These are phyloP conservation scores for Hoplodrina ambigua DNA, from an alignment of 2,888 invertebrate genomes.

Conservation along the genomic window DNA sequence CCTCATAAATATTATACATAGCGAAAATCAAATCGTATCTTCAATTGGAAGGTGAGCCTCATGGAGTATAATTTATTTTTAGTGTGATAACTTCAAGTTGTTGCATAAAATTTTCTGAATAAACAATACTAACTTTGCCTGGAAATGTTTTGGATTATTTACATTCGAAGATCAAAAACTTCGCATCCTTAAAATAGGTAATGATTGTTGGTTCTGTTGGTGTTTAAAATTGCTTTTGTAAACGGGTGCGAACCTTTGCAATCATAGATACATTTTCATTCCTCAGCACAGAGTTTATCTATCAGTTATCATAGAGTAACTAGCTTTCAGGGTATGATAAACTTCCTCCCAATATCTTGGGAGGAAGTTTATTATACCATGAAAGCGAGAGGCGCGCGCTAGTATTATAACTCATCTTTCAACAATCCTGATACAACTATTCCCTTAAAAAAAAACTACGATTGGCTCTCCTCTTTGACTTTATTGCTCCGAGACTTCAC, in stretches of 20 bases:
- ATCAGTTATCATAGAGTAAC: not conserved
- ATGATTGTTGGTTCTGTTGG: slow-evolving; percentile 5
- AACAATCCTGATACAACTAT: not conserved
- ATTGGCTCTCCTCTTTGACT: no score
- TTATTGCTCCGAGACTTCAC: no score
- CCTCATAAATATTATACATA: slow-evolving; percentile 82
- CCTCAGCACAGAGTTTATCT: not conserved
- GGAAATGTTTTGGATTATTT: slow-evolving; percentile 83
- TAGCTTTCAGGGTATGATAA: not conserved
- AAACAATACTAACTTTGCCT: slow-evolving; percentile 89
- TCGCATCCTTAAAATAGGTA: slow-evolving; percentile 37
- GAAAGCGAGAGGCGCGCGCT: no score
- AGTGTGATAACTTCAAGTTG: slow-evolving; percentile 88
- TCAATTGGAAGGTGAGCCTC: slow-evolving; percentile 83
- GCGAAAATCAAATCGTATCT: slow-evolving; percentile 83
- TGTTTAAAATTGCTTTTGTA: slow-evolving; percentile 10
- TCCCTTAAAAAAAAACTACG: not conserved
- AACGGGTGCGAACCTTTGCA: not conserved
- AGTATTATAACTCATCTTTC: not conserved
- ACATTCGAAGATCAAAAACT: slow-evolving; percentile 46
- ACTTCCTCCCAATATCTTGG: not conserved
- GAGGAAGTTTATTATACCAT: no score
- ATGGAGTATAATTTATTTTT: slow-evolving; percentile 88
- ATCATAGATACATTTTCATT: slow-evolving; percentile 1
- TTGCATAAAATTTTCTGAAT: slow-evolving; percentile 88